Percentiles rank a stretch among this genome's conserved stretches.
Evolutionary conservation across 2,797 vertebrate genomes (phyloP).

Genomic region (Paguma larvata): DNA sequence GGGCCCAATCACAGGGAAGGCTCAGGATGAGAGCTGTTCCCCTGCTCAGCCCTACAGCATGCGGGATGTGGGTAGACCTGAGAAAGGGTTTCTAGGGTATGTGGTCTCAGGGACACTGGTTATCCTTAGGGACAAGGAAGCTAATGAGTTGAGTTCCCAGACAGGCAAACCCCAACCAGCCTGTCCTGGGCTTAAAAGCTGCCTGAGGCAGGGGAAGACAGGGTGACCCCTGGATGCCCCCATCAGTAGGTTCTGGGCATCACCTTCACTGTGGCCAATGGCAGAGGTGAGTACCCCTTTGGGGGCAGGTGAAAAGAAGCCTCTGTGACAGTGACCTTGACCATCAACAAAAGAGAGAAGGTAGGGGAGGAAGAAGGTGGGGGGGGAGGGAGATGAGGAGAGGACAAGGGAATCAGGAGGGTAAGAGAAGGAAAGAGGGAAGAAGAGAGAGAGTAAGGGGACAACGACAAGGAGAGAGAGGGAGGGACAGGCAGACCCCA

Average conservation of each 20-base stretch:
- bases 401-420: neutral
- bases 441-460: neutral
- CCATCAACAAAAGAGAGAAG: neutral
- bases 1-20: neutral
- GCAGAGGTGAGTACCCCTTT: neutral
- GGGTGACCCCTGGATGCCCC: neutral
- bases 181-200: neutral
- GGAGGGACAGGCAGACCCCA: neutral
- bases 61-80: neutral
- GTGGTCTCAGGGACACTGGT: neutral
- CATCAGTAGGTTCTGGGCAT: neutral
- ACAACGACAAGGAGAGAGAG: neutral
- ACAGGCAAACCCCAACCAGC: neutral
- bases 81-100: neutral
- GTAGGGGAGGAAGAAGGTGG: neutral
- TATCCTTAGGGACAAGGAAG: neutral
- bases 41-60: too few species aligned
- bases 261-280: neutral
- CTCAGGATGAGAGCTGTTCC: fast-evolving
- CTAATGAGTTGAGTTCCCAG: neutral
- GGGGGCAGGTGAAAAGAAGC: neutral
- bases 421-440: neutral
- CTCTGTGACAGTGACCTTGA: neutral
- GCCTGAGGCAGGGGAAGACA: neutral
- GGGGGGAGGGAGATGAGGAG: neutral